Evolutionary conservation across 2,797 vertebrate species (phyloP), one percentile per base, ranked within the genome.

Genomic region (Gymnoscopelus microlampas): DNA sequence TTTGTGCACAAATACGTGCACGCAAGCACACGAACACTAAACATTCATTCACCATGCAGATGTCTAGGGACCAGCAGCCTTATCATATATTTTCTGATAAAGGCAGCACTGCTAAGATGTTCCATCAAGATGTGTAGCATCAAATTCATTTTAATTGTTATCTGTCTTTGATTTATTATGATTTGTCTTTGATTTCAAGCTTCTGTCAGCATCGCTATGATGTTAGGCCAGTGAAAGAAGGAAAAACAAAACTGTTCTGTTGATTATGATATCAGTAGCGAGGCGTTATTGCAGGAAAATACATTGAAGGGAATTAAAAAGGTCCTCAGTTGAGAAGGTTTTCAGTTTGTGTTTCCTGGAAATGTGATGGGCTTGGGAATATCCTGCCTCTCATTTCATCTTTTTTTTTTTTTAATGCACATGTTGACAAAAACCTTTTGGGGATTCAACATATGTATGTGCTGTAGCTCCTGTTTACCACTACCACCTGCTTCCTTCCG

Each of bases 151-250:
- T 81, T 75, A 84, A 87, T 76, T 81, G 73, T 78, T 81, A 78
- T 70, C 60, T 62, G 63, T 73, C 39, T 44, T 44, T 44, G 39
- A 44, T 44, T 44, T 44, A 44, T 9, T 44, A 9, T 44, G 39
- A 44, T 78, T 71, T 81, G 74, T 74, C 78, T 86, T 80, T 86
- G 79, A 89, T 87, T 85, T 84, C 76, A 88, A 79, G 82, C 72
- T 71, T 78, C 64, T 82, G 78, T 76, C 64, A 77, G 60, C 63
- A 82, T 79, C 87, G 62, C 73, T 51, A 5, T 74, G 51, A 76
- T 85, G 63, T 76, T 44, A 57, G 35, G 49, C 66, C 57, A 57
- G 63, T 44, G 39, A 44, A 44, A 3, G 39, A 44, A 44, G 39
- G 39, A 8, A 44, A 68, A 68, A 72, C 68, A 70, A 64, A 59